Conservation (phyloP, 1,140 invertebrate species). For the Heterodera carotae region DNA sequence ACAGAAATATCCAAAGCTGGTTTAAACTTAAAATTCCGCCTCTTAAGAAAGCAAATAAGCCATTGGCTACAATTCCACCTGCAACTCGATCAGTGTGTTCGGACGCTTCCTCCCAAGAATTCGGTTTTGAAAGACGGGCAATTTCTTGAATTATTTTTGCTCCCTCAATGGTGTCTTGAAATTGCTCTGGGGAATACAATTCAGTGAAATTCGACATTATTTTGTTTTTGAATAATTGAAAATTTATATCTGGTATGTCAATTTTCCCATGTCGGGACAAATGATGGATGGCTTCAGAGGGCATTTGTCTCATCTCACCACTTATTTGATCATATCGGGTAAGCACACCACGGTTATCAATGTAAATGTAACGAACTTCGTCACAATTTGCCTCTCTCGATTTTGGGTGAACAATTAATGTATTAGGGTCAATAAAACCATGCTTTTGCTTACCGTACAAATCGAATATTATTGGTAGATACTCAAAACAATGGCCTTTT, state of each 20-base stretch:
- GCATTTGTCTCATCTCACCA: neutral
- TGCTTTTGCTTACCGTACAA: neutral
- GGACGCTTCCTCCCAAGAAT: neutral
- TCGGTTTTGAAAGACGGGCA: neutral
- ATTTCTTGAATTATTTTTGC: constrained; percentile 1
- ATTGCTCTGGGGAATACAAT: constrained; percentile 6
- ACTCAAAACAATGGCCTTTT: constrained; percentile 16
- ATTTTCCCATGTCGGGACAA: constrained; percentile 12
- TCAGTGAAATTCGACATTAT: constrained; percentile 11
- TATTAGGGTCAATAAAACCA: constrained; percentile 1
- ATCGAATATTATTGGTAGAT: neutral
- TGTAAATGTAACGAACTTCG: neutral
- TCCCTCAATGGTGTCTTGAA: neutral
- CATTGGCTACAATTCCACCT: constrained; percentile 1
- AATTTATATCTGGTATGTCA: constrained; percentile 5
- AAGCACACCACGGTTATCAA: neutral
- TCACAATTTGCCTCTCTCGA: constrained; percentile 10
- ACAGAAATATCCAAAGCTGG: neutral
- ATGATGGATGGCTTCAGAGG: neutral
- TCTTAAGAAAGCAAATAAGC: constrained; percentile 8
- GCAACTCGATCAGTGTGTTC: neutral
- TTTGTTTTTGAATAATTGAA: constrained; percentile 20
- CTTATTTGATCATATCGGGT: neutral
- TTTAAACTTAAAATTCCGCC: neutral
- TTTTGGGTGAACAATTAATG: constrained; percentile 1